Evolutionary conservation across 2,888 invertebrate species (phyloP), one percentile per base, ranked within the genome.

Genomic region (Ectemnius lituratus): DNA sequence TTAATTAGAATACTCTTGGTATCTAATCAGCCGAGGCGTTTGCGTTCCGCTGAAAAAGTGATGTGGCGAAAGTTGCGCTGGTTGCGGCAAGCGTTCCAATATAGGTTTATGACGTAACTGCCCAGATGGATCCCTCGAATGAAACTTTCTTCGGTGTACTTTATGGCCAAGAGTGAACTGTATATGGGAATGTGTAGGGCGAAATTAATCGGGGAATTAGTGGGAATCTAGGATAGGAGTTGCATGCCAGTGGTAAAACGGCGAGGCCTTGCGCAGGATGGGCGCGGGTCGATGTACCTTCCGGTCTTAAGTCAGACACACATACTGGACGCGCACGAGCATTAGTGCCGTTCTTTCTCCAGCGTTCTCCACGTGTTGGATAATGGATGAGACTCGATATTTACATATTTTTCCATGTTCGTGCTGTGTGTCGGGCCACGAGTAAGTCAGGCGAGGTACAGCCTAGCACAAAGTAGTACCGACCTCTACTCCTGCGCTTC

Each of bases 391-490:
- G 84, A 77, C 75, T 78, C 84, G 85, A 85, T 86, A 87, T 88
- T 88, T 87, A 85, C 85, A 88, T 87, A 87, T 88, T 88, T 88
- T 86, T 87, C 85, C 84, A 85, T 86, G 87, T 87, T 84, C 84
- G 84, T 86, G 85, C 79, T 71, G 70, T 70, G 78, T 84, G 79
- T 79, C 73, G 73, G 78, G 78, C 79, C 78, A 80, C 76, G 82
- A 84, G 69, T 82, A 84, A 83, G 84, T 85, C 83, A 85, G 84
- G 87, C 87, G 76, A 87, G 89, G 88, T 79, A 88, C 88, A 69
- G 85, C 86, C 89, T 86, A 87, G 89, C 83, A 88, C 89, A 83
- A 84, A 85, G 84, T 84, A 81, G 77, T 82, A 81, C 85, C 77
- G 74, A 70, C 62, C 14, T 46, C 16, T 62, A 58, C 59, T 23